phyloP scores from a whole-genome alignment of 2,888 invertebrate species.

The Lutraria lutraria region DNA sequence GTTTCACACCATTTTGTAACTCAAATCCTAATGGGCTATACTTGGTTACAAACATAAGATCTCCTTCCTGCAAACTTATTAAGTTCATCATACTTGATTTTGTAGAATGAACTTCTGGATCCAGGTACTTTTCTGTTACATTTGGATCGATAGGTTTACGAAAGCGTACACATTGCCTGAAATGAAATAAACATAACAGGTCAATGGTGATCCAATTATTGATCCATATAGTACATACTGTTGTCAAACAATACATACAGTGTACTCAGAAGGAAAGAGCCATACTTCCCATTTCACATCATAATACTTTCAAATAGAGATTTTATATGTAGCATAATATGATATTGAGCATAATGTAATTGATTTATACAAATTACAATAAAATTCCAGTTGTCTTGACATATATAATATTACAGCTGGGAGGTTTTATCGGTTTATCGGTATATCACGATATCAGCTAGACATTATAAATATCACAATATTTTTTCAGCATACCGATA shows the following conservation, averaged over 20 bases:
- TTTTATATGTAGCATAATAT: background rate
- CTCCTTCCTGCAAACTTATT: constrained; percentile 21
- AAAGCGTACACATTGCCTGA: constrained; percentile 30
- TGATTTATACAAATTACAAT: background rate
- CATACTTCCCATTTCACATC: background rate
- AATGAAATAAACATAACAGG: background rate
- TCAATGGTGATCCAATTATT: background rate
- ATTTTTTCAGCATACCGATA: too few relatives aligned
- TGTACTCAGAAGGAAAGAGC: background rate
- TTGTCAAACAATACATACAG: background rate
- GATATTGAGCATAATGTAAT: background rate
- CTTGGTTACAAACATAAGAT: constrained; percentile 28
- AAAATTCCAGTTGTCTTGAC: too few relatives aligned
- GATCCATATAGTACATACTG: too few relatives aligned
- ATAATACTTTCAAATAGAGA: background rate
- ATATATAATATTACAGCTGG: too few relatives aligned
- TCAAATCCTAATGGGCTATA: constrained; percentile 23
- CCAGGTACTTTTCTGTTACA: constrained; percentile 14
- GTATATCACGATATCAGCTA: too few relatives aligned
- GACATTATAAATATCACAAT: too few relatives aligned
- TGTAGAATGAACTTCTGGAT: constrained; percentile 13
- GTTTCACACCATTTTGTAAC: background rate
- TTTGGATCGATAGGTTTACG: constrained; percentile 16
- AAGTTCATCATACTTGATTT: constrained; percentile 22
- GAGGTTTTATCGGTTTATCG: too few relatives aligned